Percentiles rank a stretch among this genome's conserved stretches.
Evolutionary conservation across 2,113 vertebrate species (phyloP).

Genomic region (Caloenas nicobarica): DNA sequence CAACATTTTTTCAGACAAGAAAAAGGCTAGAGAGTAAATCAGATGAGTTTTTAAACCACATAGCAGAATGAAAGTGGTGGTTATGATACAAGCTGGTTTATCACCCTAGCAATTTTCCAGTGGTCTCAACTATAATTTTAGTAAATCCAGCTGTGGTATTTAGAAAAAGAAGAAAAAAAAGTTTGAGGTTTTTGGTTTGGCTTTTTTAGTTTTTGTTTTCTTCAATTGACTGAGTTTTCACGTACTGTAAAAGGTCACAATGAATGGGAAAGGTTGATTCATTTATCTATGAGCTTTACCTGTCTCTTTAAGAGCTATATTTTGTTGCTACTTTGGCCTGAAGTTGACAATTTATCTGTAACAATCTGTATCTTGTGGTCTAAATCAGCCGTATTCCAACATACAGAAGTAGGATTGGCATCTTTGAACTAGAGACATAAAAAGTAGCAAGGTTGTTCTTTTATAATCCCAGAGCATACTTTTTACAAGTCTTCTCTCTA

Average conservation of each 20-base stretch:
- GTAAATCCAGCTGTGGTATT: constrained; percentile 41
- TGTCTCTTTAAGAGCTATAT: constrained; percentile 44
- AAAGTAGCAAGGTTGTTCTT: constrained; percentile 58
- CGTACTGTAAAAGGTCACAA: constrained; percentile 44
- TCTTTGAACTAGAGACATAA: constrained; percentile 63
- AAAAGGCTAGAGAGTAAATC: constrained; percentile 46
- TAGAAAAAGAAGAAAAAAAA: not conserved
- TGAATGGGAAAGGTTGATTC: constrained; percentile 43
- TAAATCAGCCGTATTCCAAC: constrained; percentile 37
- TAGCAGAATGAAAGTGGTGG: constrained; percentile 26
- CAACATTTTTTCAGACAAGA: constrained; percentile 38
- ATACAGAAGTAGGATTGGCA: not conserved
- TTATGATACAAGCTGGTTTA: constrained; percentile 54
- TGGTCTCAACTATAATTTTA: constrained; percentile 53
- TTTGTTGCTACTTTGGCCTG: constrained; percentile 43
- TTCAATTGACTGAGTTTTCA: constrained; percentile 60
- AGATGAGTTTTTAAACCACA: constrained; percentile 63
- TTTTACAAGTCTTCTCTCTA: constrained; percentile 72
- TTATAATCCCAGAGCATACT: constrained; percentile 66
- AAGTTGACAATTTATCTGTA: constrained; percentile 36
- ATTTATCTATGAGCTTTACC: constrained; percentile 34
- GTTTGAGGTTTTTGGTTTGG: not conserved
- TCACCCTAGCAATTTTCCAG: constrained; percentile 59
- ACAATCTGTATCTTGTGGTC: constrained; percentile 66
- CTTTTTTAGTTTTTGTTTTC: constrained; percentile 20